A percentile compares a stretch with the other conserved stretches of the same genome.
phyloP scores from a whole-genome alignment of 2,888 invertebrate species.

The Drosophila quasianomalipes region DNA sequence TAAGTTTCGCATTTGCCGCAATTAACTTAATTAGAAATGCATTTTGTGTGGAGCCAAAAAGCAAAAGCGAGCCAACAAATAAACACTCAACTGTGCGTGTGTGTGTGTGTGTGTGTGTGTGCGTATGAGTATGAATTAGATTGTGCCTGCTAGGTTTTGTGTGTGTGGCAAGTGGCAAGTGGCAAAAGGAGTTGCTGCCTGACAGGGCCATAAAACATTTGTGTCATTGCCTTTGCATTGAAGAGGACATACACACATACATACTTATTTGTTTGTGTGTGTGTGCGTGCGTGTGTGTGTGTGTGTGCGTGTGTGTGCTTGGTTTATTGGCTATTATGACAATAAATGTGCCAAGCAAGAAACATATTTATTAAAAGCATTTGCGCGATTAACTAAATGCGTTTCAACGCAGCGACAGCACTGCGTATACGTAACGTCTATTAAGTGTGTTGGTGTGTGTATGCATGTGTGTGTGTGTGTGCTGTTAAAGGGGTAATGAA shows the following conservation, averaged over 20 bases:
- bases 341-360: constrained; percentile 55
- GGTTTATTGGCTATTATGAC: constrained; percentile 72
- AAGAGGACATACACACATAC: constrained; percentile 20
- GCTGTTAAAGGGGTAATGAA: neutral
- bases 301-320: constrained; percentile 29
- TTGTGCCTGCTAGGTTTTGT: constrained; percentile 13
- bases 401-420: constrained; percentile 41
- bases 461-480: neutral
- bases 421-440: constrained; percentile 66
- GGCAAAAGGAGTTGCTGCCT: constrained; percentile 44
- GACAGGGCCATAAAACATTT: constrained; percentile 64
- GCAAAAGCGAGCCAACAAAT: constrained; percentile 37
- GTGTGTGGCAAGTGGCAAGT: constrained; percentile 25
- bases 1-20: constrained; percentile 81
- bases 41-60: constrained; percentile 62
- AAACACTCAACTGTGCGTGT: constrained; percentile 25
- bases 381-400: constrained; percentile 74
- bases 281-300: constrained; percentile 5
- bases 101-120: constrained; percentile 5
- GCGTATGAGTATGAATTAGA: constrained; percentile 21
- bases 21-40: constrained; percentile 83
- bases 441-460: constrained; percentile 10
- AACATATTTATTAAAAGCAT: constrained; percentile 73
- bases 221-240: constrained; percentile 47
- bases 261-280: constrained; percentile 1